Conservation (phyloP, 23 tunicate species). For the Corella eumyota region DNA sequence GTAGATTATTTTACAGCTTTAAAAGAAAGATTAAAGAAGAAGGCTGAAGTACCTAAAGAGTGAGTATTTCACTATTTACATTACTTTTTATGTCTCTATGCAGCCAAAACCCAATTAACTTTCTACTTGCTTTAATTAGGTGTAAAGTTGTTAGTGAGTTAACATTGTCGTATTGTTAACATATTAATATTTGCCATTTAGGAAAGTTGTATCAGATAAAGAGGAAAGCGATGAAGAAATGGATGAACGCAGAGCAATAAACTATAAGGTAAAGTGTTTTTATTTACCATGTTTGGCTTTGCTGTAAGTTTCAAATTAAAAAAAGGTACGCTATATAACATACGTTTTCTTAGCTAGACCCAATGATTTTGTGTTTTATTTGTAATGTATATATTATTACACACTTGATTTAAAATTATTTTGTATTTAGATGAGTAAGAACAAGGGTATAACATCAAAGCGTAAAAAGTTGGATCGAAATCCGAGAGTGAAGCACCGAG, state of each 20-base stretch:
- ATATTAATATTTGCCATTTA: no score
- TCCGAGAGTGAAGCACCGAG: slow-evolving; percentile 76
- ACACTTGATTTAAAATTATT: no score
- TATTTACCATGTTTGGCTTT: not conserved
- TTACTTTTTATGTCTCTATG: not conserved
- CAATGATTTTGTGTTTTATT: no score
- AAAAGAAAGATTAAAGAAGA: not conserved
- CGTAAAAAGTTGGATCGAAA: slow-evolving; percentile 65
- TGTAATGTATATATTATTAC: no score
- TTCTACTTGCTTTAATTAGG: no score
- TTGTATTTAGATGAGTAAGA: slow-evolving; percentile 94
- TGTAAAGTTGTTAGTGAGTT: no score
- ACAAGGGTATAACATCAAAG: slow-evolving; percentile 41
- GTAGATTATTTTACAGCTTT: not conserved
- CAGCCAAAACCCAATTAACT: not conserved
- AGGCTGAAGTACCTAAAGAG: not conserved
- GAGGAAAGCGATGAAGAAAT: slow-evolving; percentile 13
- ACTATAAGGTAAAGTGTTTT: slow-evolving; percentile 29
- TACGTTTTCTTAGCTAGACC: no score
- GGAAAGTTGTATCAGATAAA: no score
- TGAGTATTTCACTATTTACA: not conserved
- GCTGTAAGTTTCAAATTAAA: not conserved
- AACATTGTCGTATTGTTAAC: no score
- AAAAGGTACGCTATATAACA: no score
- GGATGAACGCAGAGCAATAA: slow-evolving; percentile 51